Percentiles rank a stretch among this genome's conserved stretches.
Conservation (phyloP, 92 coral and sea anemone species). For the Parazoanthus swiftii region DNA sequence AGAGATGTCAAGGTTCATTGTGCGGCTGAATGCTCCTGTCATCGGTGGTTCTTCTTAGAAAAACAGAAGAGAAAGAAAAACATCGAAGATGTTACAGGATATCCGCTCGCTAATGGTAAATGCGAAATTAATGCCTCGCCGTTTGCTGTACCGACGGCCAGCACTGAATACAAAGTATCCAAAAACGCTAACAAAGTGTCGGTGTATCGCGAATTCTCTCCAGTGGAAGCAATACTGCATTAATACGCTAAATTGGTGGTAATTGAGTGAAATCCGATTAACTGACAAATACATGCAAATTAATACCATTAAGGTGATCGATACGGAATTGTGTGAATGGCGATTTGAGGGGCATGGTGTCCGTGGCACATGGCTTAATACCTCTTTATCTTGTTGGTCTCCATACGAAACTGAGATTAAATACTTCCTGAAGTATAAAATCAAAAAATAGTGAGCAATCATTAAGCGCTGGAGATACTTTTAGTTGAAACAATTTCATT, state of each 20-base stretch:
- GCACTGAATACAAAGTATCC: slow-evolving; percentile 16
- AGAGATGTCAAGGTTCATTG: slow-evolving; percentile 73
- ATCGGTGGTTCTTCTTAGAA: slow-evolving; percentile 56
- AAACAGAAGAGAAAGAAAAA: slow-evolving; percentile 61
- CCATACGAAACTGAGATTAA: slow-evolving; percentile 15
- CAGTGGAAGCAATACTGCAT: slow-evolving; percentile 8
- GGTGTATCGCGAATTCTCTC: not conserved
- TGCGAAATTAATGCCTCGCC: slow-evolving; percentile 77
- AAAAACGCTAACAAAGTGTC: slow-evolving; percentile 7
- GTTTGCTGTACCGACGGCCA: slow-evolving; percentile 16
- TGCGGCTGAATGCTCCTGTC: slow-evolving; percentile 74
- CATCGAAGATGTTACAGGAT: slow-evolving; percentile 66
- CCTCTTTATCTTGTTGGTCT: not conserved
- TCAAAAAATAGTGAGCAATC: slow-evolving; percentile 2
- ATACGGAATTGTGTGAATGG: slow-evolving; percentile 14
- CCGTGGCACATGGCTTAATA: slow-evolving; percentile 29
- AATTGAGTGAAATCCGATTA: slow-evolving; percentile 81
- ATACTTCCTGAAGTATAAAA: slow-evolving; percentile 18
- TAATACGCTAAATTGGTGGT: slow-evolving; percentile 53
- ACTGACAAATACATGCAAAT: slow-evolving; percentile 65
- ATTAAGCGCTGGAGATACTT: slow-evolving; percentile 33
- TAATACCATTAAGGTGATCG: slow-evolving; percentile 34
- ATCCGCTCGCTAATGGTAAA: slow-evolving; percentile 84
- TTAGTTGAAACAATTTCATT: slow-evolving; percentile 30
- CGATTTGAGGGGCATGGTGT: slow-evolving; percentile 1